phyloP scores from a whole-genome alignment of 2,888 invertebrate species.

The Cataglyphis livida region DNA sequence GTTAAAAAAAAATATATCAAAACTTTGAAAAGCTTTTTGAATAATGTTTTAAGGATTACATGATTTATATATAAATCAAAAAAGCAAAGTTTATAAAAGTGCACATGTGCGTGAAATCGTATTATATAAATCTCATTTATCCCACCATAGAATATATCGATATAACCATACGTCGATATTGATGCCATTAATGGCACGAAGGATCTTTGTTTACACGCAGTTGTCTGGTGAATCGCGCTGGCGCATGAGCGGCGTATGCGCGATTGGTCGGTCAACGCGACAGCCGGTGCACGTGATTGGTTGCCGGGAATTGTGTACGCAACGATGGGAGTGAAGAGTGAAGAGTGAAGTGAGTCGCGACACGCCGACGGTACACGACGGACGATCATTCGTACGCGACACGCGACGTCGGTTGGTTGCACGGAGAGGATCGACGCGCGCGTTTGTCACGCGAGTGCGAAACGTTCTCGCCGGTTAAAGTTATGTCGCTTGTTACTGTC shows the following conservation, averaged over 20 bases:
- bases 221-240: slow-evolving; percentile 38
- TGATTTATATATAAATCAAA: not conserved
- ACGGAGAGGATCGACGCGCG: slow-evolving; percentile 35
- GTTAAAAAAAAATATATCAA: not conserved
- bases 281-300: slow-evolving; percentile 29
- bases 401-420: slow-evolving; percentile 62
- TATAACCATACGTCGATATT: not conserved
- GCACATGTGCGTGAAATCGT: too few species aligned
- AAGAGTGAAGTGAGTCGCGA: slow-evolving; percentile 33
- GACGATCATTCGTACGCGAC: slow-evolving; percentile 61
- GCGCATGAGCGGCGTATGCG: not conserved
- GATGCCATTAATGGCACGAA: not conserved
- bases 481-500: not conserved
- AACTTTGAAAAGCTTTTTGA: not conserved
- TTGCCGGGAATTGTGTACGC: slow-evolving; percentile 48
- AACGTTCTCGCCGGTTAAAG: slow-evolving; percentile 27
- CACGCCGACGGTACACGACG: slow-evolving; percentile 29
- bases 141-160: slow-evolving; percentile 18
- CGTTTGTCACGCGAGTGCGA: slow-evolving; percentile 49
- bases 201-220: slow-evolving; percentile 43
- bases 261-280: slow-evolving; percentile 19
- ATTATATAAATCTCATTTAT: not conserved
- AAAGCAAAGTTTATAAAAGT: not conserved
- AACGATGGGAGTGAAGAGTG: slow-evolving; percentile 37
- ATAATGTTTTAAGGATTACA: not conserved